Evolutionary conservation across 2,888 invertebrate species (phyloP), one percentile per base, ranked within the genome.

Genomic region (Gastrophysa polygoni): DNA sequence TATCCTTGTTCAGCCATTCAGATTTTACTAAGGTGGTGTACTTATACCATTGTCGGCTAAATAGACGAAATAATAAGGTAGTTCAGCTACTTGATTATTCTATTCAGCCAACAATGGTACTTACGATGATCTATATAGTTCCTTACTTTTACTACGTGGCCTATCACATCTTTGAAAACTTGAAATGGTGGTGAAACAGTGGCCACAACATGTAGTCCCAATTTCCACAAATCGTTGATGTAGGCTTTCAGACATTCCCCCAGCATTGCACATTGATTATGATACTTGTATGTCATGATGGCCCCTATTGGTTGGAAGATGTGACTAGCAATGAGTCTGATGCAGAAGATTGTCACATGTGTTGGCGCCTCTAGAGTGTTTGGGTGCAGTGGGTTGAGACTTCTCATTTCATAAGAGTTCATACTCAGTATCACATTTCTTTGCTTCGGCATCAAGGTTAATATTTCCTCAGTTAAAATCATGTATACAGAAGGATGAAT

Each of bases 271-370:
- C 60, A 57, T 47, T 70, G 67, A 44, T 69, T 63, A 28, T 51
- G 34, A 48, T 63, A 28, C 43, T 63, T 61, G 46, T 70, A 66
- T 16, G 61, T 58, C 34, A 68, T 38, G 18, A 70, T 34, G 3
- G 61, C 65, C 14, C 68, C 71, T 24, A 71, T 62, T 38, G 71
- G 71, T 64, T 69, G 68, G 52, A 67, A 70, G 10, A 38, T 46
- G 29, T 69, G 60, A 34, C 59, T 29, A 18, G 49, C 50, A 16
- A 69, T 32, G 43, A 68, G 57, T 43, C 68, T 61, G 51, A 64
- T 61, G 54, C 64, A 66, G 56, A 63, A 64, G 20, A 68, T 54
- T 17, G 64, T 65, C 43, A 66, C 58, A 46, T 68, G 61, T 34
- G 63, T 64, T 10, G 64, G 66, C n/a, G 61, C 47, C 2, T 65